A percentile compares a stretch with the other conserved stretches of the same genome.
phyloP scores from a whole-genome alignment of 2,797 vertebrate genomes.

The Crypturellus tataupa region DNA sequence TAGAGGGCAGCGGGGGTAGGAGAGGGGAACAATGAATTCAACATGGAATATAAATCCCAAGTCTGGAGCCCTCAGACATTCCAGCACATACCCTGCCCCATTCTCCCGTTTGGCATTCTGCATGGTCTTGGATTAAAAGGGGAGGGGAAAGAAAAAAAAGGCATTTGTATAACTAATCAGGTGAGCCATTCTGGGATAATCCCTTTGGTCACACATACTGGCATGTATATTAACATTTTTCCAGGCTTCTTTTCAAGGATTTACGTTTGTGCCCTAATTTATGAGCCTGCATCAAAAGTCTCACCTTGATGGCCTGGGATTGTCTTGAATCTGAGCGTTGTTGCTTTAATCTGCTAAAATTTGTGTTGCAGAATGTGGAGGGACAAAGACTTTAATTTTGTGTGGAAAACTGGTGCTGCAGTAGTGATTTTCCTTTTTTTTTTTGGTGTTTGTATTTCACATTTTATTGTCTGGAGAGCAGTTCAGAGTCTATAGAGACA shows the following conservation, averaged over 20 bases:
- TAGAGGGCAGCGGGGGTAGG: constrained; percentile 50
- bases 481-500: neutral
- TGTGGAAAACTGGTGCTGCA: neutral
- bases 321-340: neutral
- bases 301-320: constrained; percentile 28
- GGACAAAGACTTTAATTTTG: neutral
- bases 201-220: constrained; percentile 55
- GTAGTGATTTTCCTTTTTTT: neutral
- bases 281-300: neutral
- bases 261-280: neutral
- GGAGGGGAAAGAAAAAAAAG: neutral
- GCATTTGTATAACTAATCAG: constrained; percentile 71
- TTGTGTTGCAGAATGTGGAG: neutral
- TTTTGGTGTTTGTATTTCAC: neutral
- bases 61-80: constrained; percentile 41
- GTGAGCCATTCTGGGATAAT: constrained; percentile 57
- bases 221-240: constrained; percentile 9
- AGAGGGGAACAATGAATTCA: constrained; percentile 61
- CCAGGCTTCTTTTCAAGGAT: constrained; percentile 39
- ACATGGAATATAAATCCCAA: constrained; percentile 73
- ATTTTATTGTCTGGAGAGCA: neutral
- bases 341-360: neutral
- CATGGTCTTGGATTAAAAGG: constrained; percentile 23
- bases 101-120: constrained; percentile 39
- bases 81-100: neutral